Percentiles rank a stretch among this genome's conserved stretches.
phyloP scores from a whole-genome alignment of 1,140 invertebrate species.

The Ridgeia piscesae region DNA sequence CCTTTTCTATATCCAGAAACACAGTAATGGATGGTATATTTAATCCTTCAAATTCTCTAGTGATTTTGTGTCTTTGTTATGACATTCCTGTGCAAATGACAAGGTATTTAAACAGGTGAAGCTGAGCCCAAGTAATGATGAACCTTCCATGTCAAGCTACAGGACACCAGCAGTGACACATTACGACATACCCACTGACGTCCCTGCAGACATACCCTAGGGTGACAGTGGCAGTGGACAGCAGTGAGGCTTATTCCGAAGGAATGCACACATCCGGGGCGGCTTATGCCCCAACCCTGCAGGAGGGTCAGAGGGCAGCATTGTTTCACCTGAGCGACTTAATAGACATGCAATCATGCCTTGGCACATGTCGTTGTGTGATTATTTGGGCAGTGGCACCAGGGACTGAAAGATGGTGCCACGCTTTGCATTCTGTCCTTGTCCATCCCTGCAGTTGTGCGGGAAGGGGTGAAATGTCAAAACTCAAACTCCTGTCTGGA shows the following conservation, averaged over 20 bases:
- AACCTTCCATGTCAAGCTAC: neutral
- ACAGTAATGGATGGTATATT: too few relatives aligned
- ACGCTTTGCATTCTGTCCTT: neutral
- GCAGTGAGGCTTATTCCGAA: neutral
- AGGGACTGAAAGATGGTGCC: too few relatives aligned
- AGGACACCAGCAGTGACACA: neutral
- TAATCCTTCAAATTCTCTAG: neutral
- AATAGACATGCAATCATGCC: neutral
- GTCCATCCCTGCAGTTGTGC: neutral
- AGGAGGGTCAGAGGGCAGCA: neutral
- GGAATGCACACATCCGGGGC: neutral
- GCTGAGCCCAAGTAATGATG: too few relatives aligned
- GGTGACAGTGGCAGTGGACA: neutral
- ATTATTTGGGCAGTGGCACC: too few relatives aligned
- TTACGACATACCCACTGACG: neutral
- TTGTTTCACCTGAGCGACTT: neutral
- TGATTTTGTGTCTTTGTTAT: neutral
- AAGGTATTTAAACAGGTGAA: neutral
- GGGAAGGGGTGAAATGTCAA: too few relatives aligned
- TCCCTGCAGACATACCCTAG: neutral
- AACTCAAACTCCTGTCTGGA: too few relatives aligned
- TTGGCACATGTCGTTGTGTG: neutral
- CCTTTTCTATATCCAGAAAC: too few relatives aligned
- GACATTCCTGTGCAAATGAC: neutral
- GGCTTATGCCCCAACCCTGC: neutral